These are phyloP conservation scores for Tetranychus cinnabarinus DNA, from an alignment of 1,140 invertebrate species.

Conservation along the genomic window DNA sequence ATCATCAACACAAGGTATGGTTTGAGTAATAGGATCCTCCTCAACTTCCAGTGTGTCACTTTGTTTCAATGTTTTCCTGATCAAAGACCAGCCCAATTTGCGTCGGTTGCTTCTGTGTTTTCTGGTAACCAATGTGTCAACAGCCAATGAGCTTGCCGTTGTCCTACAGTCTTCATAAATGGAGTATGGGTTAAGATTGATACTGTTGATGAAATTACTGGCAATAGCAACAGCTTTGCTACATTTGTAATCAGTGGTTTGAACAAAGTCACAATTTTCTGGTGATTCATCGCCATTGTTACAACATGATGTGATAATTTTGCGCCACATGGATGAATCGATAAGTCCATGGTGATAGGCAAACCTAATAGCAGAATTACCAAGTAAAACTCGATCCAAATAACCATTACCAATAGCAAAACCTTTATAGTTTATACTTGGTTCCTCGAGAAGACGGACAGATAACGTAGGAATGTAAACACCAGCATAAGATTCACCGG, in stretches of 20 bases:
- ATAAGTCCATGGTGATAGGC: slow-evolving; percentile 28
- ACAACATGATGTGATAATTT: not conserved
- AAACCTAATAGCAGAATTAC: slow-evolving; percentile 26
- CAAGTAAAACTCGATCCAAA: slow-evolving; percentile 20
- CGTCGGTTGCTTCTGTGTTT: not conserved
- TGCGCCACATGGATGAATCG: slow-evolving; percentile 13
- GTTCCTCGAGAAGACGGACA: slow-evolving; percentile 19
- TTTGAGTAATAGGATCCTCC: not conserved
- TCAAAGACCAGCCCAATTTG: not conserved
- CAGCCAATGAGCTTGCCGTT: not conserved
- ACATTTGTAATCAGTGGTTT: not conserved
- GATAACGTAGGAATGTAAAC: slow-evolving; percentile 28
- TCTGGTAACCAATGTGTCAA: too few relatives aligned
- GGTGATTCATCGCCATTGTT: not conserved
- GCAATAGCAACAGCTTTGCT: not conserved
- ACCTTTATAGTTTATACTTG: slow-evolving; percentile 23
- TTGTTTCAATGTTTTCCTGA: not conserved
- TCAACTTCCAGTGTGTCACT: not conserved
- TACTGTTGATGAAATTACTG: not conserved
- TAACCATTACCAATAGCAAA: slow-evolving; percentile 30
- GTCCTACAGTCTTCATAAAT: not conserved
- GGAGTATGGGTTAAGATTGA: not conserved
- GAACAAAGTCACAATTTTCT: not conserved
- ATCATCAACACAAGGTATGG: slow-evolving; percentile 19
- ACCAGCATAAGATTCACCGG: slow-evolving; percentile 26